Base-by-base conservation (phyloP, 2,797 vertebrate genomes). In the Serranus cabrilla region DNA sequence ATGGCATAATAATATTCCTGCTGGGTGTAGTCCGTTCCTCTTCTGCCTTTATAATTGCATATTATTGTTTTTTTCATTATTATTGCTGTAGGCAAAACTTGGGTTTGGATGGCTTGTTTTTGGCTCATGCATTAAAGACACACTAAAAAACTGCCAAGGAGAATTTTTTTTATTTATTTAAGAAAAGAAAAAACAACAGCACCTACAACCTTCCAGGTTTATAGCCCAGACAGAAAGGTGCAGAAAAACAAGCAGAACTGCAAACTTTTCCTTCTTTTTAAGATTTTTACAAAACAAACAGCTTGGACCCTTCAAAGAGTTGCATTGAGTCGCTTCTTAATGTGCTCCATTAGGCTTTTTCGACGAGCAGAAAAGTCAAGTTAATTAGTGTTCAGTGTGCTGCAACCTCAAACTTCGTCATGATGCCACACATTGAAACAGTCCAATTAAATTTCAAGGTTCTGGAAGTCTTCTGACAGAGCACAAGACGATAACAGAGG, bases 361-460 rank as follows among this genome's bases (percentile, higher is more conserved):
- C 34, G 34, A 17, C 16, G 0, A 21, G n/a, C 10, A 62, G 17
- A 54, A 25, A 63, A 52, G 27, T 55, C 43, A 5, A 46, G 17
- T 58, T 74, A 65, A 74, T 59, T 49, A 74, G 65, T 5, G 34
- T 31, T 54, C 46, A 25, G 37, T 43, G 42, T 34, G 61, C 43
- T 23, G 57, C 18, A 27, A 70, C 47, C 34, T 61, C 21, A 45
- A 25, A 51, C 37, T 20, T 9, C 14, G 45, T 55, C 46, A 23
- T 63, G 54, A 80, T 20, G 40, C 39, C 59, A 47, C 52, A 54
- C 3, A 17, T 6, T 49, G 34, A 56, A 47, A 67, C 25, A 12
- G 13, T 34, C 27, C 43, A 72, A 72, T 61, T 78, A 43, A 47
- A 66, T 23, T 11, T 14, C 60, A 16, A n/a, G 60, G 11, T 13